phyloP scores from a whole-genome alignment of 2,113 vertebrate species.

The Crotalus horridus region DNA sequence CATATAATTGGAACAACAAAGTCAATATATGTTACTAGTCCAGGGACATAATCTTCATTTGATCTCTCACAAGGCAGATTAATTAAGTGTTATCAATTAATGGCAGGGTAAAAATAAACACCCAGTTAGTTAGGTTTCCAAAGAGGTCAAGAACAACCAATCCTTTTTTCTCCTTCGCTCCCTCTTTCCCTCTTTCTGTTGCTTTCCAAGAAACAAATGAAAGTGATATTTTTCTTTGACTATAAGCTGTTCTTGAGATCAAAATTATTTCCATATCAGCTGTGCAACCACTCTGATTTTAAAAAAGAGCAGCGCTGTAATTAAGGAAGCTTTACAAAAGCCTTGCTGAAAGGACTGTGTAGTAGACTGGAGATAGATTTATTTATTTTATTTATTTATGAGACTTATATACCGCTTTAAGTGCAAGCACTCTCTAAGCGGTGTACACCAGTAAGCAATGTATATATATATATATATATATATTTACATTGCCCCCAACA shows the following conservation, averaged over 20 bases:
- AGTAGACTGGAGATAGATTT: no score
- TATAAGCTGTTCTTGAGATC: slow-evolving; percentile 3
- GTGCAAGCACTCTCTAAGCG: no score
- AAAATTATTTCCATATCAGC: slow-evolving; percentile 10
- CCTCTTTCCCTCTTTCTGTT: not conserved
- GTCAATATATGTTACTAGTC: slow-evolving; percentile 69
- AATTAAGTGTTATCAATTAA: slow-evolving; percentile 85
- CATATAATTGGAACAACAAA: slow-evolving; percentile 75
- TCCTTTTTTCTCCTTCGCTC: not conserved
- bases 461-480: no score
- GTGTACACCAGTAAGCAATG: no score
- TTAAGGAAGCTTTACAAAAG: not conserved
- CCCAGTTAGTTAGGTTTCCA: slow-evolving; percentile 64
- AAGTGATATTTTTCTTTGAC: not conserved
- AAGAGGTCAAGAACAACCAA: slow-evolving; percentile 54
- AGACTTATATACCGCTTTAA: no score
- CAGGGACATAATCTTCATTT: slow-evolving; percentile 72
- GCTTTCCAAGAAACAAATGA: slow-evolving; percentile 30
- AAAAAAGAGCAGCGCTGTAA: not conserved
- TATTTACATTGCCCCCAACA: no score
- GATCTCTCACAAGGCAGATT: slow-evolving; percentile 79
- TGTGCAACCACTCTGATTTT: not conserved
- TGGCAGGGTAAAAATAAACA: slow-evolving; percentile 75
- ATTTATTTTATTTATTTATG: no score
- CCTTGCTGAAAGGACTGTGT: not conserved